Conservation (phyloP, 2,113 vertebrate genomes). For the Cephalopterus ornatus region DNA sequence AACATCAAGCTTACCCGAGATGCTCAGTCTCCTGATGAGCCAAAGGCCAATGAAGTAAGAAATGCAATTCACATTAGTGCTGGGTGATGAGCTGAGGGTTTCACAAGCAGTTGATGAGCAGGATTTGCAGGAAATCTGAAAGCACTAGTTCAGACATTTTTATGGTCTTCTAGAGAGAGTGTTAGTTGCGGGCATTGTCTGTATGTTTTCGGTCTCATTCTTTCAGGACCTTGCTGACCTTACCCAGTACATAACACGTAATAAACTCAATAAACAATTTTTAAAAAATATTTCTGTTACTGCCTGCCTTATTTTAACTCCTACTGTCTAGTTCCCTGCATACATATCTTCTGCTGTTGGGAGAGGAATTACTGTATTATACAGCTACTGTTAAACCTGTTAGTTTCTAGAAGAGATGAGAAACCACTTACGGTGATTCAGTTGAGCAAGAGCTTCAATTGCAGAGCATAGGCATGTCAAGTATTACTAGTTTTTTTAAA, state of each 20-base stretch:
- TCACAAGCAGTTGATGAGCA: not conserved
- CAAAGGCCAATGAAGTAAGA: constrained; percentile 93
- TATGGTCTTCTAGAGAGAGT: not conserved
- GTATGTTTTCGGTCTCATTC: not conserved
- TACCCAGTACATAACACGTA: not conserved
- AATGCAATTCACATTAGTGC: not conserved
- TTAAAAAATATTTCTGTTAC: not conserved
- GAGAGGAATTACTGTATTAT: not conserved
- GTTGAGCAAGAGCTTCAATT: not conserved
- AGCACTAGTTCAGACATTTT: not conserved
- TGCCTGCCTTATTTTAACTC: not conserved
- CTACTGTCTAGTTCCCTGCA: not conserved
- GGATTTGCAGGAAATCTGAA: constrained; percentile 1
- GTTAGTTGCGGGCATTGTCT: not conserved
- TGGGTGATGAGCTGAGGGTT: not conserved
- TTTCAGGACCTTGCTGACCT: not conserved
- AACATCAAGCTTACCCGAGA: constrained; percentile 98
- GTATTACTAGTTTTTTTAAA: not conserved
- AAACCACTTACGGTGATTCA: not conserved
- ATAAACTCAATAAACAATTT: not conserved
- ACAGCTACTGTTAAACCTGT: not conserved
- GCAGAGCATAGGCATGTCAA: not conserved
- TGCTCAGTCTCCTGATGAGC: constrained; percentile 93
- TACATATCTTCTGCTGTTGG: not conserved
- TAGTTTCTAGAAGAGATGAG: not conserved